phyloP scores from a whole-genome alignment of 2,888 invertebrate species.

The Stratiomys singularior region DNA sequence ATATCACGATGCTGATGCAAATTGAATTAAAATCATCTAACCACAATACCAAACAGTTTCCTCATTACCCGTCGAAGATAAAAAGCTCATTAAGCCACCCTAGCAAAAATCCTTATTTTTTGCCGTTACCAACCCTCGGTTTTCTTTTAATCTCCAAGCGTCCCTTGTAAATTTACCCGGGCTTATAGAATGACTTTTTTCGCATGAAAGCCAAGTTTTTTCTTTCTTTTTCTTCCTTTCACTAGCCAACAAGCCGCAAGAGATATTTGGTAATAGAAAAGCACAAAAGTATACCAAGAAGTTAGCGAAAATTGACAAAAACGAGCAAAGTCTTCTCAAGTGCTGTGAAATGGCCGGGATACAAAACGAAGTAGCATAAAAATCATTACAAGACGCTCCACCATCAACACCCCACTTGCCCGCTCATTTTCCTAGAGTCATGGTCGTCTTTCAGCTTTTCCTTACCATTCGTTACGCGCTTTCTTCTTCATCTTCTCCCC shows the following conservation, averaged over 20 bases:
- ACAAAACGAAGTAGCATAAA: slow-evolving; percentile 30
- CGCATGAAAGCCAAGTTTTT: not conserved
- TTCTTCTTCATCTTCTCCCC: slow-evolving; percentile 61
- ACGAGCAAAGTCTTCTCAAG: slow-evolving; percentile 15
- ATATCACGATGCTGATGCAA: slow-evolving; percentile 36
- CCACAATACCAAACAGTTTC: slow-evolving; percentile 51
- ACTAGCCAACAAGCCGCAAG: not conserved
- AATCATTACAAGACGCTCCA: slow-evolving; percentile 44
- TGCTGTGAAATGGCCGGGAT: slow-evolving; percentile 18
- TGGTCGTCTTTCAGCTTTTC: slow-evolving; percentile 21
- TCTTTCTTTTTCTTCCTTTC: not conserved
- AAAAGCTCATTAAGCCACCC: slow-evolving; percentile 51
- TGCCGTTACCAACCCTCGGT: slow-evolving; percentile 20
- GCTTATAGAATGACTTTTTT: slow-evolving; percentile 14
- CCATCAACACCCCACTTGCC: not conserved
- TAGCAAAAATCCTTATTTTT: slow-evolving; percentile 1
- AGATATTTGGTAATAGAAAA: not conserved
- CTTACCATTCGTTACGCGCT: slow-evolving; percentile 28
- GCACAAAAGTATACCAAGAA: slow-evolving; percentile 9
- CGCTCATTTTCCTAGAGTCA: not conserved
- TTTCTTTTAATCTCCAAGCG: slow-evolving; percentile 31
- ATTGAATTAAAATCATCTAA: slow-evolving; percentile 49
- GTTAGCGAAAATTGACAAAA: slow-evolving; percentile 41
- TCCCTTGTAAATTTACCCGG: slow-evolving; percentile 34
- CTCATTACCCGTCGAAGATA: slow-evolving; percentile 50